A percentile compares a stretch with the other conserved stretches of the same genome.
phyloP scores from a whole-genome alignment of 1,140 invertebrate genomes.

The Thaumetopoea pityocampa region DNA sequence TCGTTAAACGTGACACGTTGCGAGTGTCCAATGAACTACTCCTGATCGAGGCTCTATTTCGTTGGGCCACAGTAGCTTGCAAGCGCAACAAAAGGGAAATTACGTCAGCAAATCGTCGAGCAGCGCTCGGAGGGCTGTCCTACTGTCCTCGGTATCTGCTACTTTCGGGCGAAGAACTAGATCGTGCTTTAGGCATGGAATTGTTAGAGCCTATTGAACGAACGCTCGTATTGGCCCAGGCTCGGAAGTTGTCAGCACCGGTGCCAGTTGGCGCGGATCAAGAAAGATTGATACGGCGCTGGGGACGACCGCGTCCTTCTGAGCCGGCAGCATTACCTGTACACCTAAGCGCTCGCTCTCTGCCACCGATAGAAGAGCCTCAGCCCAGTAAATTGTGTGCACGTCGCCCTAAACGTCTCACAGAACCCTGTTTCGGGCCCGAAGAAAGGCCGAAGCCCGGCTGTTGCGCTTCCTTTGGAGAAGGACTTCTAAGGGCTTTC shows the following conservation, averaged over 20 bases:
- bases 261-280: conserved; percentile 62
- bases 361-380: conserved; percentile 44
- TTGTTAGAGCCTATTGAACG: conserved; percentile 63
- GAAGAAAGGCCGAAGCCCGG: conserved; percentile 51
- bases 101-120: conserved; percentile 77
- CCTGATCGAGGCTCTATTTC: conserved; percentile 78
- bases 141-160: conserved; percentile 81
- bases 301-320: conserved; percentile 52
- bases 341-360: conserved; percentile 51
- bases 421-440: conserved; percentile 59
- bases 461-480: conserved; percentile 64
- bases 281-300: conserved; percentile 52
- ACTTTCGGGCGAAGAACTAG: conserved; percentile 79
- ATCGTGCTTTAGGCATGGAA: conserved; percentile 51
- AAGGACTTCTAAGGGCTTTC: conserved; percentile 62
- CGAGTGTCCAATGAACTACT: conserved; percentile 75
- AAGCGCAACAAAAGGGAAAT: conserved; percentile 79
- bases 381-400: conserved; percentile 55
- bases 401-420: conserved; percentile 51
- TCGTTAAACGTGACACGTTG: conserved; percentile 79
- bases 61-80: conserved; percentile 83
- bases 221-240: conserved; percentile 52
- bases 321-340: conserved; percentile 57
- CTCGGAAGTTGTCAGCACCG: conserved; percentile 52
- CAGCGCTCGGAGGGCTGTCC: conserved; percentile 79